A percentile compares a stretch with the other conserved stretches of the same genome.
phyloP scores from a whole-genome alignment of 1,140 invertebrate genomes.

The Euura lappo region DNA sequence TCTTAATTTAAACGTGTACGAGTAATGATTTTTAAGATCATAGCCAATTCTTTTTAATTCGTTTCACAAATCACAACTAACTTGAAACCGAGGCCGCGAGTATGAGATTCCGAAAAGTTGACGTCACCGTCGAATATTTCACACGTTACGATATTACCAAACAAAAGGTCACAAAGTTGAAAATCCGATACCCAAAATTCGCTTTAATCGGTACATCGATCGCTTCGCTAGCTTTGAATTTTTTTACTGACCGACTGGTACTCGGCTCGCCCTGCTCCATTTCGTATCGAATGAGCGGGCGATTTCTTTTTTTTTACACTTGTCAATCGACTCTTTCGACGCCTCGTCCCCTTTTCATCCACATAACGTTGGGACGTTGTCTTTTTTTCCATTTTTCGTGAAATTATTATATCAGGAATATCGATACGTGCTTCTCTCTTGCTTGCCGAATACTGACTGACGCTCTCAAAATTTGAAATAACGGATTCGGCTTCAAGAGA shows the following conservation, averaged over 20 bases:
- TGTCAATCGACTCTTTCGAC: slow-evolving; percentile 5
- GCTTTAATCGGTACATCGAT: background rate
- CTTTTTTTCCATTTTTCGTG: background rate
- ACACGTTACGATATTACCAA: too few species aligned
- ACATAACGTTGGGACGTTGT: background rate
- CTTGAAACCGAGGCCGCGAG: too few species aligned
- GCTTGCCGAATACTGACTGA: slow-evolving; percentile 13
- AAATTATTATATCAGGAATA: slow-evolving; percentile 2
- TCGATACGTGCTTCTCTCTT: slow-evolving; percentile 4
- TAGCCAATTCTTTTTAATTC: too few species aligned
- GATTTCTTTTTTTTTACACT: slow-evolving; percentile 10
- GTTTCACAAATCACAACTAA: too few species aligned
- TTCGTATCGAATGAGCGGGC: slow-evolving; percentile 8
- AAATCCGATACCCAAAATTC: background rate
- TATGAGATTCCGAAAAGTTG: too few species aligned
- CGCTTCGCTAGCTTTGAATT: background rate
- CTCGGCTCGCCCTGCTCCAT: slow-evolving; percentile 8
- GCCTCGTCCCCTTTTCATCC: slow-evolving; percentile 1
- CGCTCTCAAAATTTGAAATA: slow-evolving; percentile 9
- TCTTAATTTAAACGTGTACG: too few species aligned
- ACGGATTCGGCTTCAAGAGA: too few species aligned
- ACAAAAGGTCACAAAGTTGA: background rate
- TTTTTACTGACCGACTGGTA: slow-evolving; percentile 14
- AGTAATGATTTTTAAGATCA: too few species aligned
- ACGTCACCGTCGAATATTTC: too few species aligned